These are phyloP conservation scores for Hydrolagus colliei DNA, from an alignment of 2,797 vertebrate genomes.

Conservation along the genomic window DNA sequence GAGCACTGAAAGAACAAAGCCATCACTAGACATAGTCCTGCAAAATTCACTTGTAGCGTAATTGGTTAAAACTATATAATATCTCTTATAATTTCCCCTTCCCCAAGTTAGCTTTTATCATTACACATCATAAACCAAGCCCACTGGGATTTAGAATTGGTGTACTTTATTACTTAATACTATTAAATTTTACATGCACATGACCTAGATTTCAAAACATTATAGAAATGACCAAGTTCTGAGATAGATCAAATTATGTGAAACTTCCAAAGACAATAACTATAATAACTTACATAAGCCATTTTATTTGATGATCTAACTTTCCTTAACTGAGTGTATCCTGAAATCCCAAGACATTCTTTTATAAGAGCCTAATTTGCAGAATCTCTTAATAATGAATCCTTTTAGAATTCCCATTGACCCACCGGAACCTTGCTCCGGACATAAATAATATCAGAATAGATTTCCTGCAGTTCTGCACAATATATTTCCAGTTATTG, in stretches of 20 bases:
- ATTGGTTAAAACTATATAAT: background rate
- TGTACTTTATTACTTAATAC: background rate
- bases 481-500: too few species aligned
- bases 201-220: background rate
- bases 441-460: too few species aligned
- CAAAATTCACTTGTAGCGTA: background rate
- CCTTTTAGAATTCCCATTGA: too few species aligned
- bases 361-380: background rate
- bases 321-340: background rate
- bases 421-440: too few species aligned
- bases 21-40: background rate
- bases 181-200: background rate
- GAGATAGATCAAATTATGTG: background rate
- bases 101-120: background rate
- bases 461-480: too few species aligned
- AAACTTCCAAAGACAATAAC: background rate
- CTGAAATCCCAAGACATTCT: background rate
- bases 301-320: background rate
- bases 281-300: background rate
- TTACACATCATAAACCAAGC: background rate
- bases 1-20: background rate
- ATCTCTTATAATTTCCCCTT: background rate
- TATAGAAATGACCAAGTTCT: background rate
- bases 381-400: background rate
- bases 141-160: background rate